Base-by-base conservation (phyloP, 2,888 invertebrate genomes). In the Archips xylosteana region DNA sequence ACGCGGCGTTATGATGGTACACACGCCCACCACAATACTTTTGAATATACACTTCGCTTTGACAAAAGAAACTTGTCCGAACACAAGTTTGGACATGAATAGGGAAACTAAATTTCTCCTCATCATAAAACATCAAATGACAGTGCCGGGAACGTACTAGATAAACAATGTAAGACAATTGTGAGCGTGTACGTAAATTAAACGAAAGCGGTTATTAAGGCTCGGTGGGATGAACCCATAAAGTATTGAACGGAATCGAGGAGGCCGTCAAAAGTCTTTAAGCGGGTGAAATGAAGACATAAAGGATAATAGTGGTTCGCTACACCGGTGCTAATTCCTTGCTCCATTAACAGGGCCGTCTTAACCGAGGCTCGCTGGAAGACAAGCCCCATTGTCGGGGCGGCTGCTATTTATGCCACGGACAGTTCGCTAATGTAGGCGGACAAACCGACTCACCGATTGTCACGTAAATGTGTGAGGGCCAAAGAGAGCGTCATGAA, bases 271-370 rank as follows among this genome's bases (percentile, higher is more conserved):
- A 87, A 81, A 74, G 79, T 76, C 76, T 82, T 85, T 80, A 82
- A 84, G 75, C 79, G 79, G 82, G 82, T 85, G 85, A 89, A 88
- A 90, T 87, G 86, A 89, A 89, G 87, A 87, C 88, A 87, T 88
- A 87, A 88, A 88, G 83, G 83, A 85, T 85, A 87, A 84, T 85
- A 79, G 81, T 77, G 82, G 82, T 83, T 83, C 82, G 85, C 87
- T 87, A 84, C 82, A 72, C 54, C 81, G 82, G 85, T 86, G 91
- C 87, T 91, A 91, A 91, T 91, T 89, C 86, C 81, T 81, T 78
- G 80, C 85, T 81, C 84, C 84, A 90, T 91, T 90, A 91, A 89
- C 90, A 86, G 81, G 76, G 80, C 79, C 78, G 77, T 87, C 85
- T 84, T 89, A 89, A 89, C 81, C 78, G 77, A 80, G 81, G 83